Evolutionary conservation across 2,113 vertebrate species (phyloP), one percentile per base, ranked within the genome.

Genomic region (Hyla sarda): DNA sequence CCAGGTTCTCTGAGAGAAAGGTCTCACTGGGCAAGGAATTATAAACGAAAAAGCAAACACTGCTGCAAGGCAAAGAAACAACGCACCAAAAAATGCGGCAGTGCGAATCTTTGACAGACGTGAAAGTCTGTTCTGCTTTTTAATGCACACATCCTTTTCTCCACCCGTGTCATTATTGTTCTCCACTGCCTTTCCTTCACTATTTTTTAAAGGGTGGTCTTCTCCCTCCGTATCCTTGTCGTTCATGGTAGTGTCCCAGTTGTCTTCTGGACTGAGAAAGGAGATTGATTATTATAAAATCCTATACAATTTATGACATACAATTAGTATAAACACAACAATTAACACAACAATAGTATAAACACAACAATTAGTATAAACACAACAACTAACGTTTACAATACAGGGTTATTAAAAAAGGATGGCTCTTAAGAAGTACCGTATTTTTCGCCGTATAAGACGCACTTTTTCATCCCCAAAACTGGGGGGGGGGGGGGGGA

Each of bases 31-130:
- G 90, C 97, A 99, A 0, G 97, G 97, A 87, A 99, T 94, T 90
- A 98, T 90, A 86, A 99, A 99, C 0, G 97, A 99, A 90, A 98
- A 96, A 82, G 97, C 95, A 75, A 99, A 98, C 28, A 97, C 96
- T 8, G 96, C 93, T 1, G 91, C 89, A 21, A 99, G 95, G 89
- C 97, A 97, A 65, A 96, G 69, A 72, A 97, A 97, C 6, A 99
- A 85, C 0, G 96, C 96, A 37, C 97, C 77, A 88, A 99, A 97
- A 89, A 99, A 98, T 10, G 95, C 92, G 0, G 92, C 95, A 0
- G 96, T 95, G 32, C 96, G 94, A 96, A 97, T 97, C 0, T 94
- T 94, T 2, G 95, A 96, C 47, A 96, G 89, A 32, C 90, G 94
- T 1, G 94, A 88, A 23, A 94, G 89, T 0, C 87, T 87, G 0